These are phyloP conservation scores for Cyclargus thomasi DNA, from an alignment of 1,140 invertebrate genomes.

Conservation along the genomic window DNA sequence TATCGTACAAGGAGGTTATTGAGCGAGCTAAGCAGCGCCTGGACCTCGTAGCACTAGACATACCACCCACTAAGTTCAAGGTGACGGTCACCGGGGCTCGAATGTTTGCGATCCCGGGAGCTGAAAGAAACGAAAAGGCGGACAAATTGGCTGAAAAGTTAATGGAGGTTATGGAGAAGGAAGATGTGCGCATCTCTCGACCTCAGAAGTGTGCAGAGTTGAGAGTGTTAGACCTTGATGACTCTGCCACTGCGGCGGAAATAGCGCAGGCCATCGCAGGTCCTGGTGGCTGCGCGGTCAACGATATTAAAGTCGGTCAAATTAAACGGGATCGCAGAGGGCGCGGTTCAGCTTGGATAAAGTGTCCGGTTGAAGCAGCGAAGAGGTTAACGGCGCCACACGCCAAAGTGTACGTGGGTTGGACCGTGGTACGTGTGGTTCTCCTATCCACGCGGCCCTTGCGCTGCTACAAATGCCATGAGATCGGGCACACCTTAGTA, in stretches of 20 bases:
- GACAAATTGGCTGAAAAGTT: conserved; percentile 2
- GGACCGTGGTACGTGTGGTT: conserved; percentile 8
- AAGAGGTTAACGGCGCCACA: background rate
- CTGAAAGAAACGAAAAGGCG: background rate
- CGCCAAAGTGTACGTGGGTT: background rate
- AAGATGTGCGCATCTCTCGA: conserved; percentile 8
- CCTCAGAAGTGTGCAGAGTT: conserved; percentile 15
- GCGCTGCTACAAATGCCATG: background rate
- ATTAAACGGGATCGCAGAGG: conserved; percentile 13
- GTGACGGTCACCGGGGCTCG: background rate
- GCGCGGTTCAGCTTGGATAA: background rate
- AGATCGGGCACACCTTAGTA: conserved; percentile 15
- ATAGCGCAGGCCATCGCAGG: background rate
- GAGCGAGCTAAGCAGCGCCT: background rate
- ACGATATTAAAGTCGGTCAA: background rate
- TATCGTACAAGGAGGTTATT: too few species aligned
- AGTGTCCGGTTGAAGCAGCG: conserved; percentile 15
- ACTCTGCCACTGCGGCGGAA: conserved; percentile 15
- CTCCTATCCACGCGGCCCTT: background rate
- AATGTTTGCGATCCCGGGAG: background rate
- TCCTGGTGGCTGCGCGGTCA: background rate
- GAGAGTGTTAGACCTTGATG: conserved; percentile 15
- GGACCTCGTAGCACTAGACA: background rate
- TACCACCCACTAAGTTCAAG: background rate
- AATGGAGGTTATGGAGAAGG: background rate